Conservation (phyloP, 92 coral and sea anemone species). For the Parazoanthus atlanticus region DNA sequence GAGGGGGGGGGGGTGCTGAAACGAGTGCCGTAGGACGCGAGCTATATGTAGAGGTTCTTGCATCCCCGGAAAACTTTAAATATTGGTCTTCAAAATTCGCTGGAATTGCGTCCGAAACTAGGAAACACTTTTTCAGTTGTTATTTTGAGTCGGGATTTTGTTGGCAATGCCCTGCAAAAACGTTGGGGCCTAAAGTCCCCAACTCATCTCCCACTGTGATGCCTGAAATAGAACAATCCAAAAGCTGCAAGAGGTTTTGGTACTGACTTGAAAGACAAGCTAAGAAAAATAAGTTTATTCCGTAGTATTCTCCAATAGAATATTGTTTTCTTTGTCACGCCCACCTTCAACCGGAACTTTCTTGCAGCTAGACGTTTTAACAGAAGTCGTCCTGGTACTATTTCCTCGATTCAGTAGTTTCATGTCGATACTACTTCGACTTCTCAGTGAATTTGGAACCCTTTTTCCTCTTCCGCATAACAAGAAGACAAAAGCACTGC, state of each 20-base stretch:
- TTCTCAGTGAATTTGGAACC: conserved; percentile 10
- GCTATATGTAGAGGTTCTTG: too few species aligned
- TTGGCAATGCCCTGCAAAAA: too few species aligned
- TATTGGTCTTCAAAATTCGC: too few species aligned
- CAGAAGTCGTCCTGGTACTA: neutral
- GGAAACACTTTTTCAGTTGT: too few species aligned
- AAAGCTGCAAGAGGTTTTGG: neutral
- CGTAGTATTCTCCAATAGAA: neutral
- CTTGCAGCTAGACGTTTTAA: neutral
- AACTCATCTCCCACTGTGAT: neutral
- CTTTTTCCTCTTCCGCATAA: conserved; percentile 29
- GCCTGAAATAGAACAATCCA: neutral
- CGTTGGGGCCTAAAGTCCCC: neutral
- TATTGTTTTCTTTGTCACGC: conserved; percentile 26
- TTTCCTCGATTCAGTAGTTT: conserved; percentile 23
- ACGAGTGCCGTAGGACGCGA: too few species aligned
- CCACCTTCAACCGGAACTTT: neutral
- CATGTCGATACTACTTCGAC: conserved; percentile 37
- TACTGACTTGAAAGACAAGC: neutral
- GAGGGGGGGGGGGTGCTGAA: too few species aligned
- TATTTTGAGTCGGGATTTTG: too few species aligned
- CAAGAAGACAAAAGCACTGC: conserved; percentile 56
- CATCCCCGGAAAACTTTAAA: too few species aligned
- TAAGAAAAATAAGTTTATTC: neutral
- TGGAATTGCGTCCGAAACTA: too few species aligned